Base-by-base conservation (phyloP, 1,140 invertebrate genomes). In the Daktulosphaira vitifoliae region DNA sequence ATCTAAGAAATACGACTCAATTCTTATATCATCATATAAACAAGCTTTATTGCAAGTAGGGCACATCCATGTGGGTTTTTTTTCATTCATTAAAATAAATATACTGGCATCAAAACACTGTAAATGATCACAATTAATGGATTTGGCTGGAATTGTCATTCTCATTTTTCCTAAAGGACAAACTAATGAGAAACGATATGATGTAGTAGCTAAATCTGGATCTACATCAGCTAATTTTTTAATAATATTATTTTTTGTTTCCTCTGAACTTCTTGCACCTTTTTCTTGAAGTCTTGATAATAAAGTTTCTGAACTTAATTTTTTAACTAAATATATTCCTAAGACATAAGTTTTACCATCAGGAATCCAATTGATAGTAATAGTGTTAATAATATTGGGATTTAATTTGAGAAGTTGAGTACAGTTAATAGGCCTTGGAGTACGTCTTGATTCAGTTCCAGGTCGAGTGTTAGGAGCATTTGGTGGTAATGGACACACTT, bases 21-120 rank as follows among this genome's bases (percentile, higher is more conserved):
- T 39, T 13, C 29, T 6, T 39, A 66, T 15, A 22, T 59, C 53
- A 8, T 66, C 46, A 23, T 48, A 66, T 2, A 49, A 39, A 44
- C 52, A 59, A 16, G 52, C 0, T 71, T 90, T 90, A 75, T 98
- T 91, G 78, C 96, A 99, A 8, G 98, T 93, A 2, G 96, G 95
- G 80, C 96, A 99, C 68, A 88, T 86, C 96, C 96, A 99, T 1
- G 92, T 96, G 18, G 96, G 92, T 74, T 96, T 97, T 42, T 92
- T 83, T 76, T 99, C 96, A 75, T 98, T 98, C 95, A 99, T 98
- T 82, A 93, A 90, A 65, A 99, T 79, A 77, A 90, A 98, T 33
- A 94, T 78, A 6, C 83, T 86, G 0, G 94, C 93, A 79, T 99
- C 96, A 74, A 99, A 99, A 78, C 96, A 98, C 75, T 98, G 96